Evolutionary conservation across 2,888 invertebrate species (phyloP).

Genomic region (Synergus japonicus): DNA sequence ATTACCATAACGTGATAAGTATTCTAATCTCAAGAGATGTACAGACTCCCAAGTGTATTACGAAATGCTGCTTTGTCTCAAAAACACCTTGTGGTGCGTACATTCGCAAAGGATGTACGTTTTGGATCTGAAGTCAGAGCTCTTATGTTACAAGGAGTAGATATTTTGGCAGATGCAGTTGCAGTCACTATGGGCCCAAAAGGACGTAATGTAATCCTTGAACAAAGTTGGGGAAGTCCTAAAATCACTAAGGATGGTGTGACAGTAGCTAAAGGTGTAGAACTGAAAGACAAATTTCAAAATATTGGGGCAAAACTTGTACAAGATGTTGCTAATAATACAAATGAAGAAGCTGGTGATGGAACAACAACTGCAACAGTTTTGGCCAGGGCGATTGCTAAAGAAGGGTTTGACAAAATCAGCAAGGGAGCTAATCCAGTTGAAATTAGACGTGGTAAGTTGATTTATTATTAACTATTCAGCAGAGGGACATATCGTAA

Average conservation of each 20-base stretch:
- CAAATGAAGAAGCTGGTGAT: constrained; percentile 99
- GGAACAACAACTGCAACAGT: constrained; percentile 99
- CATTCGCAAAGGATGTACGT: constrained; percentile 96
- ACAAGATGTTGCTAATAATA: constrained; percentile 99
- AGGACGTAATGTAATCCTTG: constrained; percentile 98
- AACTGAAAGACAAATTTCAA: constrained; percentile 98
- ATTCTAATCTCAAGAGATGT: constrained; percentile 80
- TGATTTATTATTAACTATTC: constrained; percentile 8
- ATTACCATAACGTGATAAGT: no score
- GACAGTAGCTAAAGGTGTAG: constrained; percentile 98
- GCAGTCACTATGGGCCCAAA: constrained; percentile 99
- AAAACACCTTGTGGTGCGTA: constrained; percentile 78
- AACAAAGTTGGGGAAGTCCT: constrained; percentile 99
- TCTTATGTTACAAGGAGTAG: constrained; percentile 98
- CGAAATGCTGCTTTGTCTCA: constrained; percentile 79
- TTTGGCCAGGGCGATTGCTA: constrained; percentile 97
- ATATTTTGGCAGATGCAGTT: constrained; percentile 98
- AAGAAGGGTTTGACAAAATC: constrained; percentile 99
- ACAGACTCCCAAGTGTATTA: constrained; percentile 83
- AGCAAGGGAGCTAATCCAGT: constrained; percentile 98
- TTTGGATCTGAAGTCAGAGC: constrained; percentile 99
- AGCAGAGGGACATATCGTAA: no score
- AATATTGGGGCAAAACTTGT: constrained; percentile 99
- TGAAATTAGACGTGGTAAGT: constrained; percentile 91
- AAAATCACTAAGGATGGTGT: constrained; percentile 99